Evolutionary conservation across 2,797 vertebrate species (phyloP).

Genomic region (Gobionotothen gibberifrons): DNA sequence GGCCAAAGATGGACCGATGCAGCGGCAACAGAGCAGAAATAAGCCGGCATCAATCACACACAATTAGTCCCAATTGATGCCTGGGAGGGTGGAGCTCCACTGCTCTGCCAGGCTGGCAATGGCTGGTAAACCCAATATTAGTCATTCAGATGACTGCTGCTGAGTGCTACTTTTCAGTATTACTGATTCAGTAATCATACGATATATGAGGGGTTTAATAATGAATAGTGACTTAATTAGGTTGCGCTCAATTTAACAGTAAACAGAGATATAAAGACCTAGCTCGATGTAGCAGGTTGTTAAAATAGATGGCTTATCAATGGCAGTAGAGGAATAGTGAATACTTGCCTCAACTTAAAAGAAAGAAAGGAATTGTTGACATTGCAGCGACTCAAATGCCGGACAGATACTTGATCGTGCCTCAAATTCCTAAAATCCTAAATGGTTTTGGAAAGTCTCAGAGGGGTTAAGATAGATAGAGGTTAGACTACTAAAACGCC

Average conservation of each 20-base stretch:
- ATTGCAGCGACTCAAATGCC: not conserved
- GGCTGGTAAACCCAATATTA: slow-evolving; percentile 54
- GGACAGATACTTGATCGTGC: not conserved
- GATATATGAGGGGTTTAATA: slow-evolving; percentile 20
- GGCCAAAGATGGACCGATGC: slow-evolving; percentile 35
- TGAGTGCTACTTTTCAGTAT: slow-evolving; percentile 39
- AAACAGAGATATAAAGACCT: not conserved
- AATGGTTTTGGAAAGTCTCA: not conserved
- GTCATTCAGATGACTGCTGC: slow-evolving; percentile 44
- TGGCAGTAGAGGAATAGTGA: not conserved
- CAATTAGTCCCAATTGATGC: slow-evolving; percentile 67
- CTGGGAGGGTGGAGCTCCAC: slow-evolving; percentile 36
- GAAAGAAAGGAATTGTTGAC: not conserved
- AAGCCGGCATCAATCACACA: slow-evolving; percentile 66
- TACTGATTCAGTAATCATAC: slow-evolving; percentile 30
- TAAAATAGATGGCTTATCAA: not conserved
- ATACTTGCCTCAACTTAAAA: not conserved
- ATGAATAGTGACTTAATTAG: slow-evolving; percentile 22
- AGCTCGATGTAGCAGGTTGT: not conserved
- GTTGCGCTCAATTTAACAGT: slow-evolving; percentile 16
- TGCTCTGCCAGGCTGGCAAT: slow-evolving; percentile 41
- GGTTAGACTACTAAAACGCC: not conserved
- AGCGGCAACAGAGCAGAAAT: slow-evolving; percentile 50
- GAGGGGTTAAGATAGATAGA: not conserved
- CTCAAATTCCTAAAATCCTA: not conserved